Evolutionary conservation across 2,888 invertebrate species (phyloP).

Genomic region (Harpalus rubripes): DNA sequence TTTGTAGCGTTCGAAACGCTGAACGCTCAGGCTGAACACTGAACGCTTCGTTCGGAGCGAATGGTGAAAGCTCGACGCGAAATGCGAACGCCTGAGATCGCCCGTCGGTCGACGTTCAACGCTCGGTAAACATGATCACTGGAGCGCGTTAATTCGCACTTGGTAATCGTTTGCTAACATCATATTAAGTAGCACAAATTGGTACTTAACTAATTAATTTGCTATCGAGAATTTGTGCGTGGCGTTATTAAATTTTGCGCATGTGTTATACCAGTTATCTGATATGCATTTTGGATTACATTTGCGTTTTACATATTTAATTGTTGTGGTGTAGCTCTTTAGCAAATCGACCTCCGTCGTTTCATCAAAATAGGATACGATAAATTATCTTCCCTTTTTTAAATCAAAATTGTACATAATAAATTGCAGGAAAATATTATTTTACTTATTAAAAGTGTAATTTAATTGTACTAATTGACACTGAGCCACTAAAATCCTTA

Average conservation of each 20-base stretch:
- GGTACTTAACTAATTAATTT: slow-evolving; percentile 54
- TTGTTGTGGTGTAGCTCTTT: too few relatives aligned
- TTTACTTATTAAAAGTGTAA: too few relatives aligned
- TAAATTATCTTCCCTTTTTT: too few relatives aligned
- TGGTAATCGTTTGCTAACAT: slow-evolving; percentile 54
- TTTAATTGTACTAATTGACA: too few relatives aligned
- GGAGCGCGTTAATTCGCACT: slow-evolving; percentile 39
- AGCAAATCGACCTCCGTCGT: too few relatives aligned
- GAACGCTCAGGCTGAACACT: not conserved
- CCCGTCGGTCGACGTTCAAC: not conserved
- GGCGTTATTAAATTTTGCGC: slow-evolving; percentile 5
- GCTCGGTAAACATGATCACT: slow-evolving; percentile 10
- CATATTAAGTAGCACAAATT: slow-evolving; percentile 49
- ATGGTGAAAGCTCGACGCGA: not conserved
- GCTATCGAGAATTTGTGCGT: slow-evolving; percentile 29
- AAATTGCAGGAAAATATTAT: too few relatives aligned
- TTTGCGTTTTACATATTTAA: too few relatives aligned
- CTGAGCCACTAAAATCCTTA: too few relatives aligned
- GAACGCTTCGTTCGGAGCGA: not conserved
- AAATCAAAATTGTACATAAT: too few relatives aligned
- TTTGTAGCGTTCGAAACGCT: slow-evolving; percentile 29
- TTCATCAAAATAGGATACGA: too few relatives aligned
- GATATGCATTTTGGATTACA: too few relatives aligned
- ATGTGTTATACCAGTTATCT: too few relatives aligned
- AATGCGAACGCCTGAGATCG: slow-evolving; percentile 6